Evolutionary conservation across 2,797 vertebrate species (phyloP), one percentile per base, ranked within the genome.

Genomic region (Pterois miles): DNA sequence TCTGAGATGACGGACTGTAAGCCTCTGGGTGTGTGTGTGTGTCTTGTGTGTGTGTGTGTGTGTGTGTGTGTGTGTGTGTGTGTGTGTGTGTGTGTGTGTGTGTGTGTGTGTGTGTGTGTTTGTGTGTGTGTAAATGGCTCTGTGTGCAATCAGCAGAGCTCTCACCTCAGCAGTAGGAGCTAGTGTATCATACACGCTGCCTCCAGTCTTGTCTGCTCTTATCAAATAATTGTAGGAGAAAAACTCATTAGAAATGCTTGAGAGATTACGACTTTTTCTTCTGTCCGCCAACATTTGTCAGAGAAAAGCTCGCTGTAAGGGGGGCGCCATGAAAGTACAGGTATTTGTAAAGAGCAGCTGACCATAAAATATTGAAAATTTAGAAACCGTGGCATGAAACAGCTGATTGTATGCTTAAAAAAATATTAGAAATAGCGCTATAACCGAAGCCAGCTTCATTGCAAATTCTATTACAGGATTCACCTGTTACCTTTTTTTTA

Each of bases 171-270:
- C 87, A 88, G 84, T 89, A 69, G 91, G 82, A 93, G 93, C 93
- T 76, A 91, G 89, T 94, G 91, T 94, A 95, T 95, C 94, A 93
- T 93, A 89, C 88, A 87, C 78, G 86, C 84, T 87, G 94, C 95
- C 93, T 92, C 87, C 93, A 94, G 94, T 94, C 86, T 91, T 92
- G 93, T 94, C 93, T 92, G 90, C 92, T 94, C 94, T 95, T 96
- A 96, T 96, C 95, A 96, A 95, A 96, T 96, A 95, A 96, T 96
- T 95, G 95, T 95, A 79, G 92, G 93, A 94, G 95, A 95, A 95
- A 96, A 96, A 95, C 94, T 96, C 94, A 96, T 96, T 95, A 95
- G 95, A 95, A 96, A 96, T 95, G 95, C 94, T 95, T 94, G 93
- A 94, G 91, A 95, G 94, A 96, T 96, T 96, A 94, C 81, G 78